A percentile compares a stretch with the other conserved stretches of the same genome.
Conservation (phyloP, 2,113 vertebrate species). For the Cyphomyrus discorhynchus region DNA sequence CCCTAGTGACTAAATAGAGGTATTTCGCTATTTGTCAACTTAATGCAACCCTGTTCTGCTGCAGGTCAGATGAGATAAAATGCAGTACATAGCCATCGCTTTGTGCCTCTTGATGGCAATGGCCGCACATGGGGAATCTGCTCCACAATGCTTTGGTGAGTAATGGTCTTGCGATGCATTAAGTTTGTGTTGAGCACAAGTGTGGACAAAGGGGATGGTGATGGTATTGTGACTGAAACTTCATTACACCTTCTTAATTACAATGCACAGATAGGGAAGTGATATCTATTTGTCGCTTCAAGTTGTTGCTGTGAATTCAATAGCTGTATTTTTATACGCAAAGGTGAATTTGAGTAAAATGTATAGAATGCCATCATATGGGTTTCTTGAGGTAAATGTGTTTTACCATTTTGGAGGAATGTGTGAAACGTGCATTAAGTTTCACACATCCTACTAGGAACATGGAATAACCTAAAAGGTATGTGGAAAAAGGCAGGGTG, state of each 20-base stretch:
- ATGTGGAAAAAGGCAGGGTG: not conserved
- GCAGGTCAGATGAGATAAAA: not conserved
- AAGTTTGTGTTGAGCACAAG: not conserved
- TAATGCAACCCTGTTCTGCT: not conserved
- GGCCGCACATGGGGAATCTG: not conserved
- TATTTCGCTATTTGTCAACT: not conserved
- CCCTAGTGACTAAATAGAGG: not conserved
- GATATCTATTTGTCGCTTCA: not conserved
- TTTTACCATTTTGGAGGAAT: not conserved
- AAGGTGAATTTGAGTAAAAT: not conserved
- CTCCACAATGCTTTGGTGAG: not conserved
- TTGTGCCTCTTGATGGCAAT: conserved; percentile 1
- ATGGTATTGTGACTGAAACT: not conserved
- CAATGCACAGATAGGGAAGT: not conserved
- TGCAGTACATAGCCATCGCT: not conserved
- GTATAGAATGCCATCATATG: not conserved
- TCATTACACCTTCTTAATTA: not conserved
- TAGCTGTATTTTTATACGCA: not conserved
- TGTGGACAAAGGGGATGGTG: not conserved
- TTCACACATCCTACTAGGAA: too few relatives aligned
- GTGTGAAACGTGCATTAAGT: not conserved
- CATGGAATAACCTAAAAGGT: too few relatives aligned
- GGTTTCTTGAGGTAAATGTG: not conserved
- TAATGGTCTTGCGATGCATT: not conserved
- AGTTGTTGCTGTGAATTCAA: not conserved